phyloP scores from a whole-genome alignment of 1,140 invertebrate genomes.

The Callitettix versicolor region DNA sequence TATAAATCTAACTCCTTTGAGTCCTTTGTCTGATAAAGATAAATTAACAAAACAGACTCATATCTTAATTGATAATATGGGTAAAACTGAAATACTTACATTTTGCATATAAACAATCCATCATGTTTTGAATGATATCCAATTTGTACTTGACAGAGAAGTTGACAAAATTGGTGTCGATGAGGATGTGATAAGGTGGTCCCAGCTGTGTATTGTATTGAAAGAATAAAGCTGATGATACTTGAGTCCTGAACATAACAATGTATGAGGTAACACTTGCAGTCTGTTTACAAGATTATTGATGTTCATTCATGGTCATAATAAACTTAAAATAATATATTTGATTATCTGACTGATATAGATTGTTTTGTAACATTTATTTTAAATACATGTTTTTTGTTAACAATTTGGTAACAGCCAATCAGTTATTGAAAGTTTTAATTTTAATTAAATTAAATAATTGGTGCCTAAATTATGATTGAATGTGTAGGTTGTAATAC shows the following conservation, averaged over 20 bases:
- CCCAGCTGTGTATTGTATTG: conserved; percentile 98
- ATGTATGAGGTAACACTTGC: conserved; percentile 15
- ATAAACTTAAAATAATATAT: not conserved
- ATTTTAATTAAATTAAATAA: no score
- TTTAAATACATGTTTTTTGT: no score
- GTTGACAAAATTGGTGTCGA: conserved; percentile 99
- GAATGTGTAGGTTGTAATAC: no score
- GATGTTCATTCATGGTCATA: not conserved
- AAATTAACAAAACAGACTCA: no score
- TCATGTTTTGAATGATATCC: conserved; percentile 94
- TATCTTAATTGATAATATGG: no score
- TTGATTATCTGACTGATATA: not conserved
- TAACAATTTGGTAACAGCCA: no score
- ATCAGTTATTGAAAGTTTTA: no score
- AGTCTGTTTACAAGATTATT: not conserved
- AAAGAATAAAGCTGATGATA: conserved; percentile 90
- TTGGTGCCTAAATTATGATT: no score
- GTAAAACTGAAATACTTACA: conserved; percentile 54
- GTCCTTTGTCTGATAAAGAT: no score
- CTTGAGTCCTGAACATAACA: conserved; percentile 55
- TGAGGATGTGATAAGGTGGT: conserved; percentile 91
- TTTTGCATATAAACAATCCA: conserved; percentile 98
- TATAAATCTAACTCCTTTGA: no score
- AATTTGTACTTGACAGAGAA: conserved; percentile 98
- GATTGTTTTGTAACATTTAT: no score